phyloP scores from a whole-genome alignment of 2,888 invertebrate species.

The Eupsilia transversa region DNA sequence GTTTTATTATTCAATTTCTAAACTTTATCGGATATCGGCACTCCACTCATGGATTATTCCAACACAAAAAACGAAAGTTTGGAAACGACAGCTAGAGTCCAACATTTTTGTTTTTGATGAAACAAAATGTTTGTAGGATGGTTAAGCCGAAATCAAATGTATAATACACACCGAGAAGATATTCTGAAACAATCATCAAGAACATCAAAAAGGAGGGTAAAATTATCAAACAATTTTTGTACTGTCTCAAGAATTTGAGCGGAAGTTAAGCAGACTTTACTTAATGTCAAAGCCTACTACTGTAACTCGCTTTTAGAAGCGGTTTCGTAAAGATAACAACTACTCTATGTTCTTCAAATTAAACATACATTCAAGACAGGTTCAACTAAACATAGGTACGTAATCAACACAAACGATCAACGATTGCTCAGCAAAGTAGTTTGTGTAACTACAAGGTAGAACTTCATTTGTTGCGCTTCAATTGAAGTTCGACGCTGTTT shows the following conservation, averaged over 20 bases:
- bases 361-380: not conserved
- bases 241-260: not conserved
- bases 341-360: not conserved
- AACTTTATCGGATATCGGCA: not conserved
- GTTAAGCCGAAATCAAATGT: no score
- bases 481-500: not conserved
- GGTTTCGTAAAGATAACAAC: not conserved
- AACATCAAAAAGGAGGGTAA: not conserved
- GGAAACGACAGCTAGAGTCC: not conserved
- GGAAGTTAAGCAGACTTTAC: not conserved
- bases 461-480: conserved; percentile 11
- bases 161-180: not conserved
- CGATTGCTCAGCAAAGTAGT: conserved; percentile 5
- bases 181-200: not conserved
- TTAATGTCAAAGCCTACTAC: no score
- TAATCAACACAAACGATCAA: not conserved
- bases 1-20: not conserved
- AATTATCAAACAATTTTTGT: not conserved
- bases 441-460: conserved; percentile 13
- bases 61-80: not conserved
- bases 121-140: no score
- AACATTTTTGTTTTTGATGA: not conserved
- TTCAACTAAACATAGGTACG: not conserved
- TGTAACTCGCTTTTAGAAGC: not conserved
- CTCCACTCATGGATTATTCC: no score